A percentile compares a stretch with the other conserved stretches of the same genome.
phyloP scores from a whole-genome alignment of 1,140 invertebrate species.

The Drosophila rhopaloa region DNA sequence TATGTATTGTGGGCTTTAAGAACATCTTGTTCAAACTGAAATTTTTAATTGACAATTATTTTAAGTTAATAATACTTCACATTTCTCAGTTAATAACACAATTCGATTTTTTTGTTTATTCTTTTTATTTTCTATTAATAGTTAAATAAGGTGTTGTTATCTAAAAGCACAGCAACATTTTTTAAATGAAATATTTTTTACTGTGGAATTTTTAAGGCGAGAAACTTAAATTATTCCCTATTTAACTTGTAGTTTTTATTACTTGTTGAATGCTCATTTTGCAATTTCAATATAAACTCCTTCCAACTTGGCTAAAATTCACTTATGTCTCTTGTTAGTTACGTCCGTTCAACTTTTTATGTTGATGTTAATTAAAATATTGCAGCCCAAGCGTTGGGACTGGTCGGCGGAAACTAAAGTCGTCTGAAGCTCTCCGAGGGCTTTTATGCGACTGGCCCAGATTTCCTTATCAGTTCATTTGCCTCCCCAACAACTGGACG shows the following conservation, averaged over 20 bases:
- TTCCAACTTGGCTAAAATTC: background rate
- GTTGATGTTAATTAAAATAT: constrained; percentile 10
- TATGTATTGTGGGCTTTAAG: constrained; percentile 61
- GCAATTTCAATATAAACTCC: background rate
- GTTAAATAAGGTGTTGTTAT: too few species aligned
- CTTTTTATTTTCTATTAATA: background rate
- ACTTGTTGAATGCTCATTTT: constrained; percentile 47
- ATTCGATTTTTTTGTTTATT: background rate
- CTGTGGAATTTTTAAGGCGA: too few species aligned
- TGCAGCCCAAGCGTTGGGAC: background rate
- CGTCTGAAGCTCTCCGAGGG: constrained; percentile 1
- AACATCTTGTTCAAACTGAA: constrained; percentile 58
- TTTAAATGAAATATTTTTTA: too few species aligned
- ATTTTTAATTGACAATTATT: background rate
- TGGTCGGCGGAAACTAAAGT: constrained; percentile 36
- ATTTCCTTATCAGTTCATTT: constrained; percentile 62
- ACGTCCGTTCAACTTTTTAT: too few species aligned
- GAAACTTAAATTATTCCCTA: too few species aligned
- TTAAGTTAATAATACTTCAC: background rate
- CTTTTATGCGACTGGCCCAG: constrained; percentile 46
- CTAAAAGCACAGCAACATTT: too few species aligned
- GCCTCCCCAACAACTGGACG: constrained; percentile 10
- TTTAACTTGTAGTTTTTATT: constrained; percentile 5
- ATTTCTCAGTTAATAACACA: background rate
- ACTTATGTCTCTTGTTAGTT: too few species aligned